Percentiles rank a stretch among this genome's conserved stretches.
Evolutionary conservation across 2,888 invertebrate genomes (phyloP).

Genomic region (Dorcus hopei): DNA sequence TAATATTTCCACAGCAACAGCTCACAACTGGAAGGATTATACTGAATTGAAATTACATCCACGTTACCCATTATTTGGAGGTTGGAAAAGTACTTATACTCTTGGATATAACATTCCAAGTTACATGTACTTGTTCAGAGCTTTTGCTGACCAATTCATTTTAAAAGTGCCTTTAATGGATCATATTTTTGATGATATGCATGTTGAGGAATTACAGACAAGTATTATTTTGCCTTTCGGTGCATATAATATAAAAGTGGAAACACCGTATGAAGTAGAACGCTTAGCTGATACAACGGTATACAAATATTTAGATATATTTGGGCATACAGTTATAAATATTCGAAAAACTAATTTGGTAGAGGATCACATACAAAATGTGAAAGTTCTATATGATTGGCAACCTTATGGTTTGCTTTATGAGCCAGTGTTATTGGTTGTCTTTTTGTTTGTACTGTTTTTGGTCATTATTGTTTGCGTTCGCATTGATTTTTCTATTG

Average conservation of each 20-base stretch:
- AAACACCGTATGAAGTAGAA: conserved; percentile 76
- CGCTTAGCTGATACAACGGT: conserved; percentile 73
- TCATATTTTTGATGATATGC: conserved; percentile 96
- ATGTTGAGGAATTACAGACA: conserved; percentile 83
- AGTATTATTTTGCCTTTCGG: conserved; percentile 95
- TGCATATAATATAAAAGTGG: conserved; percentile 74
- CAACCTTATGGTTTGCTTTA: conserved; percentile 81
- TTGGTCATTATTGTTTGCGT: conserved; percentile 90
- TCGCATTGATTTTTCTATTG: conserved; percentile 91
- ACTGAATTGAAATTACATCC: conserved; percentile 95
- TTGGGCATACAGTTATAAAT: conserved; percentile 85
- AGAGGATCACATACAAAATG: conserved; percentile 94
- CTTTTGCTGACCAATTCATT: conserved; percentile 65
- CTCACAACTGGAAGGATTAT: conserved; percentile 82
- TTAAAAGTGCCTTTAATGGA: conserved; percentile 91
- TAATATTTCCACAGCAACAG: conserved; percentile 96
- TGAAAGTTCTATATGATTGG: conserved; percentile 87
- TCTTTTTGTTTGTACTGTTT: conserved; percentile 87
- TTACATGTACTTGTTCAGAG: conserved; percentile 88
- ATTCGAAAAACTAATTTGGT: conserved; percentile 83
- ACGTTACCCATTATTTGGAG: conserved; percentile 96
- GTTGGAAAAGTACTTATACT: conserved; percentile 97
- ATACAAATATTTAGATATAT: conserved; percentile 92
- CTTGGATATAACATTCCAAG: conserved; percentile 93
- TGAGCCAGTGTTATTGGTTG: conserved; percentile 87